Evolutionary conservation across 2,888 invertebrate genomes (phyloP).

Genomic region (Elgonia sp.): DNA sequence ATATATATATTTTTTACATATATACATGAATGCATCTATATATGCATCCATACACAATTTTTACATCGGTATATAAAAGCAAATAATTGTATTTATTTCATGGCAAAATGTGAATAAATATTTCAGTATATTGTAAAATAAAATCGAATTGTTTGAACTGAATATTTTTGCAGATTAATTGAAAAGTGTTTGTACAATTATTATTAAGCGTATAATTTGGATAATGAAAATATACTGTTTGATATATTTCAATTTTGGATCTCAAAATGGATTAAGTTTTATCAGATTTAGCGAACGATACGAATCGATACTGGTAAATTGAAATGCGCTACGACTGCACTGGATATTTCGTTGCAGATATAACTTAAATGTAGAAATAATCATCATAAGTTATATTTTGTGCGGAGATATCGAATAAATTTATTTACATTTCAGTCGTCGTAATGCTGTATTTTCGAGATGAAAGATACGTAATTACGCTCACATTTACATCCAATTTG

Average conservation of each 20-base stretch:
- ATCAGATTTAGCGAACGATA: slow-evolving; percentile 57
- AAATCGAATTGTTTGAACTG: no score
- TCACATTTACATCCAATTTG: slow-evolving; percentile 59
- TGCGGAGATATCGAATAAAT: slow-evolving; percentile 34
- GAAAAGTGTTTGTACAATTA: no score
- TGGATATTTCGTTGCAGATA: slow-evolving; percentile 38
- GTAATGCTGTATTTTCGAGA: slow-evolving; percentile 26
- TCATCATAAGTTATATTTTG: slow-evolving; percentile 44
- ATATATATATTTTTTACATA: no score
- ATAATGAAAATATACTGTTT: slow-evolving; percentile 37
- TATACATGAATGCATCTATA: no score
- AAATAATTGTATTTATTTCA: no score
- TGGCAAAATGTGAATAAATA: no score
- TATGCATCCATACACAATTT: no score
- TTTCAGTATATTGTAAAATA: no score
- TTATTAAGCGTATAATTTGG: no score
- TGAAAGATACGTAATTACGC: slow-evolving; percentile 61
- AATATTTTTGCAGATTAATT: no score
- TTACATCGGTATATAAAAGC: no score
- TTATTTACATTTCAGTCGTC: slow-evolving; percentile 44
- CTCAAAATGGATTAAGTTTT: slow-evolving; percentile 37
- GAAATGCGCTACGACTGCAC: slow-evolving; percentile 31
- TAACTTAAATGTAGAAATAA: slow-evolving; percentile 54
- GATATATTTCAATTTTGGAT: background rate
- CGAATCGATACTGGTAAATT: slow-evolving; percentile 53